Evolutionary conservation across 1,140 invertebrate genomes (phyloP), one percentile per base, ranked within the genome.

Genomic region (Sminthurides bifidus): DNA sequence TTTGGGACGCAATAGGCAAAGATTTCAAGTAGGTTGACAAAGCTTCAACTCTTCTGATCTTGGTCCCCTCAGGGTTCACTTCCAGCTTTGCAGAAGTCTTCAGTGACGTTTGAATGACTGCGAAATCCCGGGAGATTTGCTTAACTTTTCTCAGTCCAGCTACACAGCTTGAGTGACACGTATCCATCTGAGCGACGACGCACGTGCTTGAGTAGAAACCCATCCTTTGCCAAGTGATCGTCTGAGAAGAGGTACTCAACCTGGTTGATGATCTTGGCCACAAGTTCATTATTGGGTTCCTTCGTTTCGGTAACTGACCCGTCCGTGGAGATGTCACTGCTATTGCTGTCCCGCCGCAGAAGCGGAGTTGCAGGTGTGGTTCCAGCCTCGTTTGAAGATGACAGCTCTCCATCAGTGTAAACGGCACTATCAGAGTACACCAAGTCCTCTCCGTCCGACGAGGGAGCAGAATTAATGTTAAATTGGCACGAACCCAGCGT

Each of bases 181-280:
- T 85, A 95, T 10, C 92, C 92, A 71, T 92, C 88, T 69, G 92
- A 93, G 69, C 94, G 93, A 23, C 91, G 77, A 30, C 87, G 80
- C 2, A 95, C 90, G 70, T 95, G 91, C 70, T 95, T 96, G 31
- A 95, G 70, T 4, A 96, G 73, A 71, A 96, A 96, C 2, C 91
- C 89, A 69, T 96, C 91, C 71, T 93, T 94, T 1, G 88, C 80
- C 55, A 96, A 90, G 68, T 92, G 92, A 17, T 84, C 87, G 69
- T 95, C 90, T 53, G 88, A 91, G 69, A 96, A 94, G 71, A 94
- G 94, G 69, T 87, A 92, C 72, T 92, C 88, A 6, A 92, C 87
- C 69, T 90, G 85, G 35, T 81, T 76, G 35, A 87, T 79, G 55
- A 91, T 88, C 60, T 82, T 79, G 24, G 81, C 77, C 1, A 82